These are phyloP conservation scores for Tapirus terrestris DNA, from an alignment of 2,113 vertebrate genomes.

Conservation along the genomic window DNA sequence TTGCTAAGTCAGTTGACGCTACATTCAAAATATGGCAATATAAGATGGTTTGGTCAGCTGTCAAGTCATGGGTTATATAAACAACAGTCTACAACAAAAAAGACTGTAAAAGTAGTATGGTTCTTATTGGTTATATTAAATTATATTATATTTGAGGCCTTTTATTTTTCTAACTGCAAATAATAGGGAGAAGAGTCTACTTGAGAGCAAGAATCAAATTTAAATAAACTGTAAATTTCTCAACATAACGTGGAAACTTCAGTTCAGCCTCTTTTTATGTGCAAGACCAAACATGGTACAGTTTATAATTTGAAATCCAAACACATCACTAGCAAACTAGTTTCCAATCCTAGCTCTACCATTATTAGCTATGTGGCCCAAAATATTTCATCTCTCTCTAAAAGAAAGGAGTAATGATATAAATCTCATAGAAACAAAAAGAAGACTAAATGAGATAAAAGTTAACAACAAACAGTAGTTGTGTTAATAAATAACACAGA, in stretches of 20 bases:
- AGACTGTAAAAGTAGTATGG: conserved; percentile 34
- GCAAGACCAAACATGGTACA: conserved; percentile 15
- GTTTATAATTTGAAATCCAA: conserved; percentile 55
- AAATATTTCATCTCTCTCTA: conserved; percentile 22
- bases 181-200: conserved; percentile 48
- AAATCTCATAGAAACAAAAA: background rate
- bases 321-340: conserved; percentile 3
- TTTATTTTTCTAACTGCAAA: conserved; percentile 60
- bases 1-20: conserved; percentile 45
- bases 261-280: conserved; percentile 29
- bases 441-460: conserved; percentile 14
- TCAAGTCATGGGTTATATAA: conserved; percentile 57
- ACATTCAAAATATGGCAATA: conserved; percentile 45
- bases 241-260: conserved; percentile 40
- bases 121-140: conserved; percentile 49
- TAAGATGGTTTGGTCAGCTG: conserved; percentile 1
- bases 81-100: conserved; percentile 63
- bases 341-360: background rate
- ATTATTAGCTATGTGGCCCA: background rate
- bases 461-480: background rate
- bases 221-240: conserved; percentile 67
- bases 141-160: conserved; percentile 52
- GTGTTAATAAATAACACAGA: background rate
- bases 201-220: conserved; percentile 53
- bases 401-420: background rate